Evolutionary conservation across 2,797 vertebrate genomes (phyloP), one percentile per base, ranked within the genome.

Genomic region (Cryptoprocta ferox): DNA sequence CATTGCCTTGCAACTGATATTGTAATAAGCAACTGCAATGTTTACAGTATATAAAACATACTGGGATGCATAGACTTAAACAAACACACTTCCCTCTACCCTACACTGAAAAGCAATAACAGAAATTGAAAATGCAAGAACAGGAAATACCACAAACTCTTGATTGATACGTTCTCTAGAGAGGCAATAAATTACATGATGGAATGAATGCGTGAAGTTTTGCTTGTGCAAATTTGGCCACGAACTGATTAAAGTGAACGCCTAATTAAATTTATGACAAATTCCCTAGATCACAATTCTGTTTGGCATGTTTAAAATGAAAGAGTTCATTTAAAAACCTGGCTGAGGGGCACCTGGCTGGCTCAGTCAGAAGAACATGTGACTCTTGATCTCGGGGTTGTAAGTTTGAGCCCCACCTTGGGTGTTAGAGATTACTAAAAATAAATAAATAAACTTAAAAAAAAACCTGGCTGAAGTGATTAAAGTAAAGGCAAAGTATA

Each of bases 231-330:
- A 70, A 97, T 91, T 71, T 94, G 71, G 65, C 78, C 80, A 96
- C n/a, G 75, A 91, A 84, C 65, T 71, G 37, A 94, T 94, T 79
- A 97, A 95, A 68, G 42, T 63, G 37, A 95, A 94, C 15, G 81
- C 11, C 28, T 85, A 83, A 70, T 83, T 91, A 96, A 90, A 94
- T 88, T 73, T 89, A 61, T 76, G 94, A 91, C 39, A 75, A 95
- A 80, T 75, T 79, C 87, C 11, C 48, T 81, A 93, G 73, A 81
- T 97, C 66, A 73, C 48, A 91, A 68, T 92, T 83, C 32, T 96
- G 18, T 56, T 86, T 95, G 73, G 30, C 32, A 93, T 90, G 61
- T 95, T 95, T 96, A 91, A 96, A 96, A 92, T 61, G 11, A 88
- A 97, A 63, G 70, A 91, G 45, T 96, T 91, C 61, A 80, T 91